Base-by-base conservation (phyloP, 2,797 vertebrate species). In the Lithobates pipiens region DNA sequence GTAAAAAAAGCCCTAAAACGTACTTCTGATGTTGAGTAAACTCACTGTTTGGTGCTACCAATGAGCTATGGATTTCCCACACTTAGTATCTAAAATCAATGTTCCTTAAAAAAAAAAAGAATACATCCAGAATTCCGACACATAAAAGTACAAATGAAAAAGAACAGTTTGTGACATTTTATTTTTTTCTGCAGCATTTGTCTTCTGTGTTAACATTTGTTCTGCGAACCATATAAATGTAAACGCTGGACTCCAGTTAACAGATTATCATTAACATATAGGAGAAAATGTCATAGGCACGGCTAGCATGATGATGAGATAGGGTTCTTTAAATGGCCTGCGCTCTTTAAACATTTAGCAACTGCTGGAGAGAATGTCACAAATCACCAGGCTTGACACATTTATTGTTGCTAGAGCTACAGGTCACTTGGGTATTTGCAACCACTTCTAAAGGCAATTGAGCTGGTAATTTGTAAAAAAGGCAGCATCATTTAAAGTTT, bases 251-350 rank as follows among this genome's bases (percentile, higher is more conserved):
- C 39, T 46, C 25, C 25, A 42, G 29, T 69, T 50, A 79, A 68
- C 25, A 50, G 39, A 68, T 50, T 23, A 32, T 79, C 27, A 68
- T 79, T 79, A 69, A 50, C 44, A 68, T 27, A 44, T 39, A 46
- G 2, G 23, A 70, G 68, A 25, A 79, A 79, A 69, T 69, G n/a
- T 65, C 65, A 79, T 11, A 42, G 77, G 65, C 42, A 61, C n/a
- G 54, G 18, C 36, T 61, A 23, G 57, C 76, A 79, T 79, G 46
- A 68, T 44, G 68, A 79, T 69, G 65, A 69, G 77, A 50, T 42
- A 32, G 29, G 10, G 68, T 42, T 44, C 18, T 46, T 42, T n/a
- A 29, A 68, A 78, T 78, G 39, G 77, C 61, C 61, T 32, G 42
- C 13, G 5, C 25, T 70, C 39, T 65, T 78, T 69, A 70, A 44